A percentile compares a stretch with the other conserved stretches of the same genome.
Conservation (phyloP, 2,113 vertebrate species). For the Hiodon tergisus region DNA sequence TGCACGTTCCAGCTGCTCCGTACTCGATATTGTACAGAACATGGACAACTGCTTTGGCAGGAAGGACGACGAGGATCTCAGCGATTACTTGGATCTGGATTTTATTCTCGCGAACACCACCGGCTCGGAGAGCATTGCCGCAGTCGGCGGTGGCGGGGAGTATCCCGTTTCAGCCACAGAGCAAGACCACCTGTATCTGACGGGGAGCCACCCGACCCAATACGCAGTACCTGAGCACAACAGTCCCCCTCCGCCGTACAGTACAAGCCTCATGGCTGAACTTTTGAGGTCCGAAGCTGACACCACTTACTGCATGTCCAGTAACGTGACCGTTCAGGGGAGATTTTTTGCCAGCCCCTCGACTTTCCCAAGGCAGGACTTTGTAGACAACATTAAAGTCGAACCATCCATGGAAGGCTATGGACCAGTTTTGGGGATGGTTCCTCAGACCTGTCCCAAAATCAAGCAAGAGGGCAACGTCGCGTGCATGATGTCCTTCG, state of each 20-base stretch:
- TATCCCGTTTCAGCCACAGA: conserved; percentile 55
- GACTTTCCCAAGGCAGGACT: conserved; percentile 60
- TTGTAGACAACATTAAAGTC: conserved; percentile 69
- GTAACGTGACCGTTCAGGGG: conserved; percentile 62
- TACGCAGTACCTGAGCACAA: conserved; percentile 65
- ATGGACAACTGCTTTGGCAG: conserved; percentile 54
- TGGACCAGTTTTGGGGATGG: conserved; percentile 68
- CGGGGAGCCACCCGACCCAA: conserved; percentile 57
- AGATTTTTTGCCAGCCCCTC: conserved; percentile 70
- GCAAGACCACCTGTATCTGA: conserved; percentile 57
- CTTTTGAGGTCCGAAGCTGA: conserved; percentile 71
- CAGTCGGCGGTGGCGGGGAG: conserved; percentile 48
- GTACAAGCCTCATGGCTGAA: conserved; percentile 67
- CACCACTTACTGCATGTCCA: conserved; percentile 51
- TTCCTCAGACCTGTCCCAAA: conserved; percentile 71
- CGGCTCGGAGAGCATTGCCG: conserved; percentile 61
- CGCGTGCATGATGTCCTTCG: conserved; percentile 81
- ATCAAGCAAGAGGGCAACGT: conserved; percentile 84
- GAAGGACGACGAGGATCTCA: conserved; percentile 88
- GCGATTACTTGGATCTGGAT: conserved; percentile 84
- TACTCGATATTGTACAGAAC: conserved; percentile 56
- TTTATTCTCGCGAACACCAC: conserved; percentile 88
- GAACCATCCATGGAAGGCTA: conserved; percentile 80
- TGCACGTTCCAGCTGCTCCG: conserved; percentile 49
- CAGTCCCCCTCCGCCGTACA: conserved; percentile 74